Evolutionary conservation across 2,113 vertebrate genomes (phyloP).

Genomic region (Rhinoptilus africanus): DNA sequence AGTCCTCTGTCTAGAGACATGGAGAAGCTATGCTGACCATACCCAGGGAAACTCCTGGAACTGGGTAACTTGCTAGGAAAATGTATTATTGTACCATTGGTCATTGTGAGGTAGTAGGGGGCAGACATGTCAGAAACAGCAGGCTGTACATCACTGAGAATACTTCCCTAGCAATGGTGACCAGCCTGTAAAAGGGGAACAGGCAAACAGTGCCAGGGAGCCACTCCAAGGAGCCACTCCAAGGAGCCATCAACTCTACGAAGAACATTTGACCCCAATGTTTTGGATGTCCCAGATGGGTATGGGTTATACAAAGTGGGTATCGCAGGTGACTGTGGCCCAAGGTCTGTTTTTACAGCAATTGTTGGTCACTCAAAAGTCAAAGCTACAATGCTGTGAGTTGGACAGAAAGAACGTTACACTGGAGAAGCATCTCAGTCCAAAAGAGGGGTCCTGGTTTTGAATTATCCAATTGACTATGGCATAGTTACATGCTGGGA

Average conservation of each 20-base stretch:
- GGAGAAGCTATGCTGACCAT: background rate
- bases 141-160: background rate
- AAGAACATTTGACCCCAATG: background rate
- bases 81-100: background rate
- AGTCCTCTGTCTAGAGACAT: background rate
- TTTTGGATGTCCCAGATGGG: conserved; percentile 42
- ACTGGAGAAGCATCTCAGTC: conserved; percentile 57
- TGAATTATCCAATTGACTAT: conserved; percentile 42
- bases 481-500: conserved; percentile 64
- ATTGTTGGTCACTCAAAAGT: conserved; percentile 34
- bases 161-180: background rate
- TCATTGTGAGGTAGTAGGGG: background rate
- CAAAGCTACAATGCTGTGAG: background rate
- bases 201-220: background rate
- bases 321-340: conserved; percentile 57
- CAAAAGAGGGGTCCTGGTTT: background rate
- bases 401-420: conserved; percentile 36
- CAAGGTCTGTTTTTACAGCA: conserved; percentile 44
- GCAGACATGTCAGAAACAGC: background rate
- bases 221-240: too few species aligned
- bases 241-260: too few species aligned
- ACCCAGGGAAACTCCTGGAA: background rate
- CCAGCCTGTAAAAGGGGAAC: background rate
- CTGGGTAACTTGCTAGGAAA: background rate
- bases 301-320: conserved; percentile 66